phyloP scores from a whole-genome alignment of 2,113 vertebrate species.

The Callocephalon fimbriatum region DNA sequence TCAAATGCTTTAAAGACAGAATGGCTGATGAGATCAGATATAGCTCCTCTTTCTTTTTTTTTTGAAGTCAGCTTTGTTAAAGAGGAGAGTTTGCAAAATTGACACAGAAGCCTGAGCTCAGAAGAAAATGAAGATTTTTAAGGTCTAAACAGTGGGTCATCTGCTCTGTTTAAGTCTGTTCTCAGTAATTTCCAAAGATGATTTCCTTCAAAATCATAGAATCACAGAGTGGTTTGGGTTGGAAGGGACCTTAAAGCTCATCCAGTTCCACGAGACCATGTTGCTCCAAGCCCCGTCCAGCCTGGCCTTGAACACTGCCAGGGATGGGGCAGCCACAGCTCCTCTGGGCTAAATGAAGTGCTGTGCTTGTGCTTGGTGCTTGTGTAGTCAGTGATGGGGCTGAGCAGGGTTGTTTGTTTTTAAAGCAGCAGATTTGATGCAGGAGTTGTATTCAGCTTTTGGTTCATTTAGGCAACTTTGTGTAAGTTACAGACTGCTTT shows the following conservation, averaged over 20 bases:
- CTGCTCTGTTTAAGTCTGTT: neutral
- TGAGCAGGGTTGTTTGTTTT: neutral
- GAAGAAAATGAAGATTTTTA: neutral
- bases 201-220: neutral
- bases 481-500: neutral
- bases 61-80: conserved; percentile 31
- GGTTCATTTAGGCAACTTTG: neutral
- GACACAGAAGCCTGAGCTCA: neutral
- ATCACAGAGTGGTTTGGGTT: neutral
- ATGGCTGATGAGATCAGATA: conserved; percentile 72
- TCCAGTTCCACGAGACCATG: neutral
- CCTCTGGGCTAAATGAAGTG: neutral
- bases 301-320: neutral
- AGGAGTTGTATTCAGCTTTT: neutral
- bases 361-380: neutral
- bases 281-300: neutral
- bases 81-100: conserved; percentile 11
- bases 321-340: neutral
- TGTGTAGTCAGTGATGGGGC: neutral
- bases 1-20: conserved; percentile 74
- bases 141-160: neutral
- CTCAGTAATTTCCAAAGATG: neutral
- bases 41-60: conserved; percentile 14
- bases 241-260: neutral
- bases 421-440: neutral